phyloP scores from a whole-genome alignment of 2,113 vertebrate species.

The Diphyllodes magnificus region DNA sequence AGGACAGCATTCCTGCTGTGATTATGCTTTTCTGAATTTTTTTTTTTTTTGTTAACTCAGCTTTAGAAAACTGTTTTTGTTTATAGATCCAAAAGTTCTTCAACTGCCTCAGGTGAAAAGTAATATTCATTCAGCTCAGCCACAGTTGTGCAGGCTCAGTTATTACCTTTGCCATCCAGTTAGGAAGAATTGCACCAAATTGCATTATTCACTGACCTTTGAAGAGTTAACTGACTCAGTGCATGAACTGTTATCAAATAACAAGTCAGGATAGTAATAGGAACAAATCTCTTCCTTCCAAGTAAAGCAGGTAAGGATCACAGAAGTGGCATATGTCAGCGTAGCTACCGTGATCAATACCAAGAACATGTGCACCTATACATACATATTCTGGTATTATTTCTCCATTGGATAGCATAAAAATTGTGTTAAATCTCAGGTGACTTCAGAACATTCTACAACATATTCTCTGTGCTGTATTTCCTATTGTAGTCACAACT shows the following conservation, averaged over 20 bases:
- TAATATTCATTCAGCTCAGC: neutral
- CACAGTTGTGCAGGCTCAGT: neutral
- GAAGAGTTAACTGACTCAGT: conserved; percentile 33
- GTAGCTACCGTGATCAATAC: fast-evolving
- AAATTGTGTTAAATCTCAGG: neutral
- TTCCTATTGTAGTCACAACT: neutral
- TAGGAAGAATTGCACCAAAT: conserved; percentile 1
- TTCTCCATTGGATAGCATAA: neutral
- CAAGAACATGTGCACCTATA: neutral
- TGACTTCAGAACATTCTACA: neutral
- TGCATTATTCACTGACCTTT: conserved; percentile 5
- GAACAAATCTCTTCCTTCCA: neutral
- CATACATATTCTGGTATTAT: neutral
- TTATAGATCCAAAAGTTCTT: neutral
- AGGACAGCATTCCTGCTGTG: neutral
- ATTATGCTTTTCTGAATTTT: neutral
- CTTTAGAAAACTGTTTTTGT: neutral
- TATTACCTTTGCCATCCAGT: neutral
- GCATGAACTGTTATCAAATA: neutral
- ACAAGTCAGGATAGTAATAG: neutral
- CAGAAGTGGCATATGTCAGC: neutral
- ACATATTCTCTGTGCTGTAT: neutral
- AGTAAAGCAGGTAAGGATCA: neutral
- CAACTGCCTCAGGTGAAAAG: neutral
- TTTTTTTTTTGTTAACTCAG: neutral